These are phyloP conservation scores for Aplochiton taeniatus DNA, from an alignment of 2,797 vertebrate genomes.

Conservation along the genomic window DNA sequence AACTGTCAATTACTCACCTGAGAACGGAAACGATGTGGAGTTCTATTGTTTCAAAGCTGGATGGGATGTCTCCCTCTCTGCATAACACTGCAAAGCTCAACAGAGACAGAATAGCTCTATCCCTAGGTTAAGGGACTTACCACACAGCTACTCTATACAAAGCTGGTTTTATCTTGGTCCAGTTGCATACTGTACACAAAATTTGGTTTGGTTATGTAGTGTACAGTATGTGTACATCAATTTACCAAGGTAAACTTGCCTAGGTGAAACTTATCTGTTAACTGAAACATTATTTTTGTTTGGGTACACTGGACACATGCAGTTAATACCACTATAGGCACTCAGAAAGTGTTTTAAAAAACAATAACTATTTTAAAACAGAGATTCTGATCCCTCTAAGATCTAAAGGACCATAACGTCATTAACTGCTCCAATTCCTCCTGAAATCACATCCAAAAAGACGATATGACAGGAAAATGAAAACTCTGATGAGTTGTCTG, in stretches of 20 bases:
- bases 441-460: slow-evolving; percentile 61
- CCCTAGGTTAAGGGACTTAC: slow-evolving; percentile 21
- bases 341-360: slow-evolving; percentile 45
- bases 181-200: too few relatives aligned
- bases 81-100: slow-evolving; percentile 18
- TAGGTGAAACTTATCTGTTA: too few relatives aligned
- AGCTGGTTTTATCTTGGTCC: background rate
- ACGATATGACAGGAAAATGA: slow-evolving; percentile 70
- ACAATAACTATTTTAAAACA: slow-evolving; percentile 35
- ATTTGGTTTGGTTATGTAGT: too few relatives aligned
- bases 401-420: slow-evolving; percentile 61
- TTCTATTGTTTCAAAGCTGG: slow-evolving; percentile 45
- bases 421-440: slow-evolving; percentile 60
- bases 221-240: too few relatives aligned
- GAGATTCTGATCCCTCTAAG: slow-evolving; percentile 40
- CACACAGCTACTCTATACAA: background rate
- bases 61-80: slow-evolving; percentile 30
- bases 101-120: slow-evolving; percentile 13
- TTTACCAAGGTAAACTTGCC: too few relatives aligned
- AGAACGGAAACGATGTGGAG: slow-evolving; percentile 29
- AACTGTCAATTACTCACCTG: slow-evolving; percentile 54
- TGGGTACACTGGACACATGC: too few relatives aligned
- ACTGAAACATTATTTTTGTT: slow-evolving; percentile 16
- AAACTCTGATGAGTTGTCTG: slow-evolving; percentile 61
- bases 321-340: slow-evolving; percentile 25